Evolutionary conservation across 2,888 invertebrate genomes (phyloP), one percentile per base, ranked within the genome.

Genomic region (Cecidostiba fungosa): DNA sequence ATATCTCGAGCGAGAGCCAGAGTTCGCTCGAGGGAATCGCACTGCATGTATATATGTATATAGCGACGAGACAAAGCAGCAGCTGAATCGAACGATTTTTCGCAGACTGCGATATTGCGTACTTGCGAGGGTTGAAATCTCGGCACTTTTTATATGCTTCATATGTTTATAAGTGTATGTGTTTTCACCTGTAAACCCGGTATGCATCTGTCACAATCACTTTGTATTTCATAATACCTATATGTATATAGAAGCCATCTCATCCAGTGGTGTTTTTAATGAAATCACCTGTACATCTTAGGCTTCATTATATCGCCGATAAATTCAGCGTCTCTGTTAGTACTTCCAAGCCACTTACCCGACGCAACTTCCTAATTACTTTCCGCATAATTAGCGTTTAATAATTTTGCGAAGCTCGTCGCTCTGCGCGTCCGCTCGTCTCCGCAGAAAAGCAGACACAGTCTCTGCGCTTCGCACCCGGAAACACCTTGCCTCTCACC

Each of bases 381-480:
- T 86, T 82, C 76, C 82, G 47, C 82, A 72, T 85, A 86, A 86
- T 86, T 86, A 86, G 82, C 85, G 47, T 82, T 79, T 86, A 82
- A 86, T 85, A 85, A 86, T 86, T 86, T 84, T 23, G 80, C 77
- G 32, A n/a, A 39, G 29, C 29, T 16, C 54, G 36, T 19, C 62
- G 12, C 62, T 50, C 1, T 50, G 50, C 50, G 43, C 66, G 10
- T 23, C 77, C 62, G 26, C 43, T 50, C 16, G 32, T 36, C 54
- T 77, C 72, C n/a, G 39, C 72, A 23, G 72, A 29, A 66, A 74
- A 77, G 54, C 54, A 36, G 54, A 3, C 5, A 0, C 19, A n/a
- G n/a, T 29, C 23, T 4, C 2, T n/a, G 50, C 29, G 16, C 23
- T 76, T 32, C 39, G 66, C 29, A 14, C 8, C 39, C 29, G 26